A percentile compares a stretch with the other conserved stretches of the same genome.
Evolutionary conservation across 1,140 invertebrate genomes (phyloP).

Genomic region (Ostrea edulis): DNA sequence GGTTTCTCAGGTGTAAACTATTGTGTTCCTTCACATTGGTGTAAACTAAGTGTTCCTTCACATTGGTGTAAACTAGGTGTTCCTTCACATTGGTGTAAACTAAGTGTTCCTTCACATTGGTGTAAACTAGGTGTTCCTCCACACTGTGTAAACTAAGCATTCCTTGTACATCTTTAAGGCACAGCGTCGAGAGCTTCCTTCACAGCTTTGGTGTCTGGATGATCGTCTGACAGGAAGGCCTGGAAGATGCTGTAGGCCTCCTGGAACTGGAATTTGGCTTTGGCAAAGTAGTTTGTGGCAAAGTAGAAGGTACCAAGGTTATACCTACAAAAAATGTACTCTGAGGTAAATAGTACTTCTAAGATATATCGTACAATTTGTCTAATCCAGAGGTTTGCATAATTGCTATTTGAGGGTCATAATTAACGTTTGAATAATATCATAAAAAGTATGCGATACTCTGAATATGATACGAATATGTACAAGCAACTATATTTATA

Average conservation of each 20-base stretch:
- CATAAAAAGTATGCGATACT: too few relatives aligned
- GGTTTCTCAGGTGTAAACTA: too few relatives aligned
- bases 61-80: too few relatives aligned
- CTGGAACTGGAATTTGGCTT: slow-evolving; percentile 66
- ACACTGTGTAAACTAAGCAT: not conserved
- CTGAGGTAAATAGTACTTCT: too few relatives aligned
- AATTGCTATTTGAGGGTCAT: too few relatives aligned
- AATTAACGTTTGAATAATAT: too few relatives aligned
- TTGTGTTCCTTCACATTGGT: not conserved
- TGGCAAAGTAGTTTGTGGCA: slow-evolving; percentile 65
- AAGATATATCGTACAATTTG: too few relatives aligned
- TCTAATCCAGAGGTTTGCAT: too few relatives aligned
- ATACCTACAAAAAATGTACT: slow-evolving; percentile 56
- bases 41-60: not conserved
- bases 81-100: not conserved
- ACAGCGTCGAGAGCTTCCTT: slow-evolving; percentile 59
- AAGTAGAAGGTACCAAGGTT: slow-evolving; percentile 69
- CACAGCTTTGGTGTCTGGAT: slow-evolving; percentile 60
- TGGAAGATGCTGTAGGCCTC: slow-evolving; percentile 59
- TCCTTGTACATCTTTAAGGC: not conserved
- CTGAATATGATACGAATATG: too few relatives aligned
- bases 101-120: not conserved
- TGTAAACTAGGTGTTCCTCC: too few relatives aligned
- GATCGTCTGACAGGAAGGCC: slow-evolving; percentile 63
- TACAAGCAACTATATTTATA: too few relatives aligned